Percentiles rank a stretch among this genome's conserved stretches.
These are phyloP conservation scores for Tolmerus cingulatus DNA, from an alignment of 2,888 invertebrate genomes.

Conservation along the genomic window DNA sequence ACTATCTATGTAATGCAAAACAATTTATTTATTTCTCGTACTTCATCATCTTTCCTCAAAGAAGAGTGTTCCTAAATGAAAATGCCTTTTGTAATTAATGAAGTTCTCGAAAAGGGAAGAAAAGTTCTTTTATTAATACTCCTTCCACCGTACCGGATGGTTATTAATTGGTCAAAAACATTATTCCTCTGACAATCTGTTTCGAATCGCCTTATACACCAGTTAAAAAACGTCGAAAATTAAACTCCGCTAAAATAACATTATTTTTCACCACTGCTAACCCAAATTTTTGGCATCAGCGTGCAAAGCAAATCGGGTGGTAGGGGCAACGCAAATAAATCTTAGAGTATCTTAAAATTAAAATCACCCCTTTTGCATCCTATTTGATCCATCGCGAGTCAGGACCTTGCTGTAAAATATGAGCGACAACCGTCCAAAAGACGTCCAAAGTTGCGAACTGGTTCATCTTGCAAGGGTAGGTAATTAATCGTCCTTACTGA, in stretches of 20 bases:
- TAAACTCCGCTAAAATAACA: background rate
- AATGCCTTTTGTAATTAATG: background rate
- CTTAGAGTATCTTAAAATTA: conserved; percentile 10
- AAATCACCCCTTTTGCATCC: conserved; percentile 13
- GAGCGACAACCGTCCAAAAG: conserved; percentile 33
- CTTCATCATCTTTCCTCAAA: background rate
- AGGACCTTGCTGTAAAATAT: conserved; percentile 29
- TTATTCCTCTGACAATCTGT: background rate
- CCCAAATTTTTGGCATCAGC: background rate
- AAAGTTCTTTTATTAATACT: background rate
- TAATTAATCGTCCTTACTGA: conserved; percentile 31
- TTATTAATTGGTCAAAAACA: background rate
- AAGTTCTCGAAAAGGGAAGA: background rate
- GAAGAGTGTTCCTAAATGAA: background rate
- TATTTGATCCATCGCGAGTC: background rate
- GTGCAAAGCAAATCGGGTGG: background rate
- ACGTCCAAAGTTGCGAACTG: conserved; percentile 17
- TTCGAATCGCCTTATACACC: background rate
- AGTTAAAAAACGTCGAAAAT: background rate
- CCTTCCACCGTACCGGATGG: background rate
- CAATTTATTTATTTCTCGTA: too few species aligned
- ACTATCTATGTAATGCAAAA: too few species aligned
- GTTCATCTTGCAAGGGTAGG: background rate
- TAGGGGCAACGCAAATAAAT: background rate
- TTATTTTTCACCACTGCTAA: background rate